Evolutionary conservation across 2,888 invertebrate genomes (phyloP), one percentile per base, ranked within the genome.

Genomic region (Heterodera filipjevi): DNA sequence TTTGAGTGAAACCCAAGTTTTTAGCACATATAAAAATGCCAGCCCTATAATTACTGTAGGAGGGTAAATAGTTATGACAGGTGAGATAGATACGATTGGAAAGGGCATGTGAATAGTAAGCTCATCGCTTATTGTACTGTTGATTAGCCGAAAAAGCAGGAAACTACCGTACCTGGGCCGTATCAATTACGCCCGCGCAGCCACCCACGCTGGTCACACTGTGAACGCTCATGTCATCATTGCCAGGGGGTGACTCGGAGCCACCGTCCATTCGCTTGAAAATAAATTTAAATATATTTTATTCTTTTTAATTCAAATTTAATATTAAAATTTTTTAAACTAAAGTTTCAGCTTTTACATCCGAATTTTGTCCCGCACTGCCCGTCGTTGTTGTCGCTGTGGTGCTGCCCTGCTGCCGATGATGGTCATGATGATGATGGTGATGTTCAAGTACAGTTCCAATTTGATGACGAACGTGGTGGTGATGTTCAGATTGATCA

Each of bases 191-290:
- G 59, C 66, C 79, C 33, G 49, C 79, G 35, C 35, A 79, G 22
- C 79, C 79, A 53, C 80, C 79, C 30, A 81, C 76, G 33, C 81
- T 85, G n/a, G 81, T 85, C 78, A 85, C 86, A 33, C 84, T 84
- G 78, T 87, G 87, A 66, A 80, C 84, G 64, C 84, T 84, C n/a
- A 82, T 84, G 74, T 87, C 87, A 79, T 88, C 88, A 35, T 85
- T 86, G 32, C 86, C 86, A 22, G 82, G 85, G 35, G 88, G 87
- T 10, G 87, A 87, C 66, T 88, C 88, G 0, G 86, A 86, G 19
- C 87, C 87, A 16, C 87, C 87, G 53, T 88, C 83, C 66, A 87
- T 86, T 74, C 87, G 73, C 70, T 83, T n/a, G n/a, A 59, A 27
- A n/a, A 59, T 27, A 27, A 59, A 59, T 59, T 27, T 27, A 59